phyloP scores from a whole-genome alignment of 2,888 invertebrate genomes.

The Cybosia mesomella region DNA sequence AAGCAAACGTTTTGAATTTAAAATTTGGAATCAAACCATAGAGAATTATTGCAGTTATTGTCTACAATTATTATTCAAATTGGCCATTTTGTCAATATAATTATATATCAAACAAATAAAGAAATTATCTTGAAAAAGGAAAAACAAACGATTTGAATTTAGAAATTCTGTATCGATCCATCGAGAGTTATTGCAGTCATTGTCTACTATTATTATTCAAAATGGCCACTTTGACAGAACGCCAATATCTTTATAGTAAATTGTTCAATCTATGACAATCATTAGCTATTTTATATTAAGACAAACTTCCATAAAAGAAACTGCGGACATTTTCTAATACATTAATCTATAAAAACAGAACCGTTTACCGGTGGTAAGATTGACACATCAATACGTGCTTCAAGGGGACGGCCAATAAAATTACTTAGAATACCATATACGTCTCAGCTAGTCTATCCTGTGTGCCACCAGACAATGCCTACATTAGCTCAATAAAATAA shows the following conservation, averaged over 20 bases:
- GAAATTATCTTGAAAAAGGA: background rate
- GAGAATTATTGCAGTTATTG: slow-evolving; percentile 16
- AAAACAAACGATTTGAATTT: background rate
- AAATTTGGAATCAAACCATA: background rate
- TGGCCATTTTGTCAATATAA: background rate
- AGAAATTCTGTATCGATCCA: background rate
- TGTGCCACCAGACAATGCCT: background rate
- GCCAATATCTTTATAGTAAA: background rate
- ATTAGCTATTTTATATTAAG: background rate
- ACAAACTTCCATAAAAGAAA: slow-evolving; percentile 4
- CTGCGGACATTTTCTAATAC: slow-evolving; percentile 7
- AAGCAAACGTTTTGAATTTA: background rate
- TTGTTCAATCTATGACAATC: slow-evolving; percentile 11
- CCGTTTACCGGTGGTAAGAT: slow-evolving; percentile 20
- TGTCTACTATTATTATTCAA: background rate
- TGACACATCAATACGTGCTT: slow-evolving; percentile 37
- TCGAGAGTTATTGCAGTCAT: slow-evolving; percentile 17
- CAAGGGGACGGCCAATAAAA: slow-evolving; percentile 35
- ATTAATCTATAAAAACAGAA: slow-evolving; percentile 17
- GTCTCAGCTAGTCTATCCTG: slow-evolving; percentile 12
- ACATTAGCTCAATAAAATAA: background rate
- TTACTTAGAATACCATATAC: slow-evolving; percentile 42
- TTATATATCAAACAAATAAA: background rate
- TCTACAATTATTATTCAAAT: background rate
- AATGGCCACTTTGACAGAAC: background rate